Evolutionary conservation across 2,888 invertebrate genomes (phyloP), one percentile per base, ranked within the genome.

Genomic region (Leptinotarsa peninsularis): DNA sequence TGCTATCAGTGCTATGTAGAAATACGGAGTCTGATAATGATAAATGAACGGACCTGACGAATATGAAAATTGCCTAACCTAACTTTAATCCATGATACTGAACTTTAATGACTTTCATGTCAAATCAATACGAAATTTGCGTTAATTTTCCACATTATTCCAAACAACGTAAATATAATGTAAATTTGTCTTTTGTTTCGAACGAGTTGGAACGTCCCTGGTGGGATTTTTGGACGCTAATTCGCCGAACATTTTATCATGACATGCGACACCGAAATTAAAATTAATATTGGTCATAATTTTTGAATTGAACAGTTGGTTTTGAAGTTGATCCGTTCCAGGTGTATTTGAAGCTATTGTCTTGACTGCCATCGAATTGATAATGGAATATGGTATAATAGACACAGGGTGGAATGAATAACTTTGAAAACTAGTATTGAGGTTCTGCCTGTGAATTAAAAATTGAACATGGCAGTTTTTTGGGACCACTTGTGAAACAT

Each of bases 161-260:
- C 49, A 17, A 60, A 50, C 50, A 73, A 67, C 67, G 63, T 49
- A 73, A 73, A 76, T 73, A 73, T 73, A 71, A 76, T 56, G 71
- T 71, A 71, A 71, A 73, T 71, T 67, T 71, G 73, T 66, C 76
- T 76, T 76, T 76, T 76, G 72, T 72, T 76, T 76, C 54, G 60
- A 58, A 67, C 71, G 56, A 60, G 56, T 68, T 72, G 68, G 72
- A 23, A 63, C 49, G 71, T 76, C 73, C 69, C 73, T 4, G 33
- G 67, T 58, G 76, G 58, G 73, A 76, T 71, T 73, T 76, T 76
- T 69, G 60, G 60, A 49, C 56, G 73, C 73, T 58, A 76, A 73
- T 76, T 76, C 49, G 52, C 49, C 49, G 75, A 66, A 75, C 69
- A 72, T 75, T 75, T 68, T 72, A 67, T 68, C 49, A 18, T 49